phyloP scores from a whole-genome alignment of 2,797 vertebrate species.

The Pristis pectinata region DNA sequence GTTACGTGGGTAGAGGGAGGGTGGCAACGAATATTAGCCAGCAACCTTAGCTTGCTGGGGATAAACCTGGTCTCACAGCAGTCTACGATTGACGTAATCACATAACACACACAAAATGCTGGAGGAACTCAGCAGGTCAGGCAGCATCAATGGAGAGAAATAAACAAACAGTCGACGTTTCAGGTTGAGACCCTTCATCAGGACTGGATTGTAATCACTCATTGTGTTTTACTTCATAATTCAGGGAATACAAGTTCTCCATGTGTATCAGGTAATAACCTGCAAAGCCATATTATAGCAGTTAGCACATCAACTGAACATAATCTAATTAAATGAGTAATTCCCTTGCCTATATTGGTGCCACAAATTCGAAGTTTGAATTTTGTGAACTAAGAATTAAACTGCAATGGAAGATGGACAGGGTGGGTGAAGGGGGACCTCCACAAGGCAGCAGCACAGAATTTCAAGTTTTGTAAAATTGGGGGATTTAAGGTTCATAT shows the following conservation, averaged over 20 bases:
- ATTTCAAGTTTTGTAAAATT: background rate
- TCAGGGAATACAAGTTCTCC: background rate
- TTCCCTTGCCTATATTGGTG: background rate
- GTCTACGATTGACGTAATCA: too few relatives aligned
- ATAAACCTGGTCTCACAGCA: background rate
- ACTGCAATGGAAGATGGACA: background rate
- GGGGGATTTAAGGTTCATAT: too few relatives aligned
- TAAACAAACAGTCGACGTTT: too few relatives aligned
- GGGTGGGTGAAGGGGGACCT: background rate
- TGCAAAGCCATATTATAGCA: background rate
- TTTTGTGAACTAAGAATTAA: background rate
- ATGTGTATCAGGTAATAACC: background rate
- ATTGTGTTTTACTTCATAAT: background rate
- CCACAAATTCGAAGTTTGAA: background rate
- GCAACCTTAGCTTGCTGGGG: background rate
- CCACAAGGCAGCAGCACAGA: background rate
- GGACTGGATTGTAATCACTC: too few relatives aligned
- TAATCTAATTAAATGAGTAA: background rate
- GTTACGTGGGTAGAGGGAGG: too few relatives aligned
- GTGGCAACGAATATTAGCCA: background rate
- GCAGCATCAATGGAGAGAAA: too few relatives aligned
- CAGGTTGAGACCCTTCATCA: too few relatives aligned
- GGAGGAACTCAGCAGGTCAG: too few relatives aligned
- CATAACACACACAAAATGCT: too few relatives aligned
- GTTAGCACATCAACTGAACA: background rate